phyloP scores from a whole-genome alignment of 2,888 invertebrate species.

The Melinaea menophilus region DNA sequence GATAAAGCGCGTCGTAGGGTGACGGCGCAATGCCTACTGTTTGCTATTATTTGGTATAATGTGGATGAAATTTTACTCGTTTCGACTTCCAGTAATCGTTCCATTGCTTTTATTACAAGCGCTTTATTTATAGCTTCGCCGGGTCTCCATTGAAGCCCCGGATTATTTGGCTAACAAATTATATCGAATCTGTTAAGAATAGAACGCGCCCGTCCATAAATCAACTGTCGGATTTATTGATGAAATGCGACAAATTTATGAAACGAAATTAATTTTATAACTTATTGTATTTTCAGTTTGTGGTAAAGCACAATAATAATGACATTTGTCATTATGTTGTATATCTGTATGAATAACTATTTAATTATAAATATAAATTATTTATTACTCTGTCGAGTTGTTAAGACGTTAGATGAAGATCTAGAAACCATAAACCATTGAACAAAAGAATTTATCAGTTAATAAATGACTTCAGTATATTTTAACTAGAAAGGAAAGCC shows the following conservation, averaged over 20 bases:
- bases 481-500: slow-evolving; percentile 17
- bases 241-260: slow-evolving; percentile 59
- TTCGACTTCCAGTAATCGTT: slow-evolving; percentile 69
- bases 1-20: slow-evolving; percentile 60
- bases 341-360: neutral
- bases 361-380: too few species aligned
- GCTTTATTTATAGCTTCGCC: slow-evolving; percentile 49
- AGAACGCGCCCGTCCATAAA: slow-evolving; percentile 72
- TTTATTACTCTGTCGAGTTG: too few species aligned
- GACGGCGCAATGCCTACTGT: slow-evolving; percentile 64
- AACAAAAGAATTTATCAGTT: too few species aligned
- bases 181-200: slow-evolving; percentile 72
- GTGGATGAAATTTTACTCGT: slow-evolving; percentile 75
- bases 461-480: slow-evolving; percentile 7
- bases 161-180: slow-evolving; percentile 78
- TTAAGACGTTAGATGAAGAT: too few species aligned
- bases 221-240: slow-evolving; percentile 69
- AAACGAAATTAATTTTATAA: slow-evolving; percentile 43
- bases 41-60: slow-evolving; percentile 75
- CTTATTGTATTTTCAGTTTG: slow-evolving; percentile 41
- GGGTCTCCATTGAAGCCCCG: slow-evolving; percentile 65
- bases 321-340: slow-evolving; percentile 9
- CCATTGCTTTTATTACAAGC: slow-evolving; percentile 61
- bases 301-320: slow-evolving; percentile 31
- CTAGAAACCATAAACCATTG: too few species aligned